Percentiles rank a stretch among this genome's conserved stretches.
phyloP scores from a whole-genome alignment of 2,888 invertebrate genomes.

The Pollenia angustigena region DNA sequence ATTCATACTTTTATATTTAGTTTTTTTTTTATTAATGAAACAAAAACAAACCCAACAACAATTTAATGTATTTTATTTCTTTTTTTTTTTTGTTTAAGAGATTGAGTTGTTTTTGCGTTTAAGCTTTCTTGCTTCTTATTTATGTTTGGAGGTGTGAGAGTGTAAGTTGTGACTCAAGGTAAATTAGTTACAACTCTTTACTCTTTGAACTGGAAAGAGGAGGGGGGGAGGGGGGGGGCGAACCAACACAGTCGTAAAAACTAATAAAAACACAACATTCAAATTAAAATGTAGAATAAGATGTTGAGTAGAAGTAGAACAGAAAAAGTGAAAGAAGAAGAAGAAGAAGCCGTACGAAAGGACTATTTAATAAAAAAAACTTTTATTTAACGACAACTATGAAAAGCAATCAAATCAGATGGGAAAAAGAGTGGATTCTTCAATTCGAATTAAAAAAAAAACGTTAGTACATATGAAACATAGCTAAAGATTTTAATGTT shows the following conservation, averaged over 20 bases:
- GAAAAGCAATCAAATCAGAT: background rate
- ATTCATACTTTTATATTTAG: background rate
- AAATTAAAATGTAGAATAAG: constrained; percentile 28
- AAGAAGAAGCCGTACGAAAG: constrained; percentile 10
- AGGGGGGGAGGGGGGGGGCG: background rate
- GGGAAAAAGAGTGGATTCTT: background rate
- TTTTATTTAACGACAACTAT: constrained; percentile 11
- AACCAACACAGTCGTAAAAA: background rate
- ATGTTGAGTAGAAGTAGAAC: background rate
- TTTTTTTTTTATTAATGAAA: background rate
- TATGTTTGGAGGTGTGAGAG: constrained; percentile 27
- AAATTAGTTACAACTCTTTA: constrained; percentile 68
- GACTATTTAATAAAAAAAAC: background rate
- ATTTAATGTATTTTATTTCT: background rate
- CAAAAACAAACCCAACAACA: background rate
- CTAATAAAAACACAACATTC: constrained; percentile 32
- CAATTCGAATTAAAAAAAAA: background rate
- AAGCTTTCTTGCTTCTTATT: background rate
- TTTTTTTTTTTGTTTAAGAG: constrained; percentile 1
- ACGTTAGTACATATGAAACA: too few relatives aligned
- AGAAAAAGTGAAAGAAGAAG: background rate
- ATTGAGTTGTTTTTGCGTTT: background rate
- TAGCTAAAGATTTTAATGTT: too few relatives aligned
- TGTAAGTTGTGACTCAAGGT: constrained; percentile 65
- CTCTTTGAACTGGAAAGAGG: constrained; percentile 18